These are phyloP conservation scores for Chouioia cunea DNA, from an alignment of 2,888 invertebrate species.

Conservation along the genomic window DNA sequence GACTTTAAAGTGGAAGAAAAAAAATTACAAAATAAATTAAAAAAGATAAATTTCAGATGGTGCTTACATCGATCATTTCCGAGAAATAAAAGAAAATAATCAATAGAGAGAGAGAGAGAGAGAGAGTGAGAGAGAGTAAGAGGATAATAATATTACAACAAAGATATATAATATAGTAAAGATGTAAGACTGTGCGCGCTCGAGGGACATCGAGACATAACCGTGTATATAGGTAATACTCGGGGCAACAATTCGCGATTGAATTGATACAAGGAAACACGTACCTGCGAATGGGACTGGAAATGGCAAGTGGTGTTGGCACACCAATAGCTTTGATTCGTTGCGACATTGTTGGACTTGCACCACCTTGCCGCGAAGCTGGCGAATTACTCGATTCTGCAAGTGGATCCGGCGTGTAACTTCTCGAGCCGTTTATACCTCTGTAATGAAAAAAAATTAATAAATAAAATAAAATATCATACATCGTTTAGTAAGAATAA, in stretches of 20 bases:
- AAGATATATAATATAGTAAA: too few relatives aligned
- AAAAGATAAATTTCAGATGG: too few relatives aligned
- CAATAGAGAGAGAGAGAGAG: constrained; percentile 15
- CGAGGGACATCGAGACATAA: constrained; percentile 49
- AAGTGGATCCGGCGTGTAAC: constrained; percentile 74
- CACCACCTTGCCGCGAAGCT: constrained; percentile 69
- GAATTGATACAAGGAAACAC: constrained; percentile 48
- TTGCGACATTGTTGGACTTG: constrained; percentile 90
- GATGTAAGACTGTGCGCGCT: constrained; percentile 15
- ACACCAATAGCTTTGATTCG: constrained; percentile 91
- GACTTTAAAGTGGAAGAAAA: too few relatives aligned
- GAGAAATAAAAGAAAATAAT: not conserved
- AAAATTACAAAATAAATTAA: too few relatives aligned
- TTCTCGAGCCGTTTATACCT: constrained; percentile 76
- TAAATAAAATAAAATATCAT: too few relatives aligned
- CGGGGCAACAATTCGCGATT: not conserved
- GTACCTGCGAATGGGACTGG: constrained; percentile 90
- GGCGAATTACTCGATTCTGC: constrained; percentile 72
- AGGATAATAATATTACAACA: not conserved
- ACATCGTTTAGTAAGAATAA: too few relatives aligned
- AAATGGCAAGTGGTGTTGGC: constrained; percentile 88
- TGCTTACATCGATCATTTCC: not conserved
- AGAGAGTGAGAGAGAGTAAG: constrained; percentile 8
- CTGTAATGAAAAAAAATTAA: constrained; percentile 58
- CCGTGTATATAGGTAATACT: constrained; percentile 26